These are phyloP conservation scores for Solen grandis DNA, from an alignment of 1,140 invertebrate species.

Conservation along the genomic window DNA sequence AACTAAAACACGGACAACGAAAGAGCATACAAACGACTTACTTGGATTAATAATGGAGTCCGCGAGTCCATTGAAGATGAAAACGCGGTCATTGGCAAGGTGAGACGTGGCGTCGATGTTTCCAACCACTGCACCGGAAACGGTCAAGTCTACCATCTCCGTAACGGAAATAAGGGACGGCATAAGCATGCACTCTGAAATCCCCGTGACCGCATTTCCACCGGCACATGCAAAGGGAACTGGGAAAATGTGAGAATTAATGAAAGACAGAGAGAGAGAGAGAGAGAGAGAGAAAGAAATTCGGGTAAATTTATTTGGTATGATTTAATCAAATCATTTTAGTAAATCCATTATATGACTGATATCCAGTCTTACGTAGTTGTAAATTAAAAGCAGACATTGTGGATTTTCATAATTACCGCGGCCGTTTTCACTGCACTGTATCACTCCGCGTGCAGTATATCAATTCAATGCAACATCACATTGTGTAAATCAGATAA, in stretches of 20 bases:
- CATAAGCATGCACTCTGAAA: conserved; percentile 74
- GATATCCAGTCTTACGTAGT: no score
- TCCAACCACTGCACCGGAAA: conserved; percentile 62
- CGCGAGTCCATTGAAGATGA: conserved; percentile 76
- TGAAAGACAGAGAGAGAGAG: conserved; percentile 74
- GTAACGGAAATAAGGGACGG: conserved; percentile 68
- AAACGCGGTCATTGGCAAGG: conserved; percentile 74
- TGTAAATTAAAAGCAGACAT: no score
- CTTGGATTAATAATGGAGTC: conserved; percentile 79
- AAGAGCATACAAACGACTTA: conserved; percentile 64
- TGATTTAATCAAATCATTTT: no score
- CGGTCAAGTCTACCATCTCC: conserved; percentile 60
- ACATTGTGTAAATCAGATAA: no score
- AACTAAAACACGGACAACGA: background rate
- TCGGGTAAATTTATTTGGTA: no score
- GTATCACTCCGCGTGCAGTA: no score
- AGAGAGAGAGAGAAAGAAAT: no score
- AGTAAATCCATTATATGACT: no score
- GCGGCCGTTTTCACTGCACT: no score
- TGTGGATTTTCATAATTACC: no score
- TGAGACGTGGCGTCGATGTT: conserved; percentile 76
- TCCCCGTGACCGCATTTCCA: conserved; percentile 61
- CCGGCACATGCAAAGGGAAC: conserved; percentile 77
- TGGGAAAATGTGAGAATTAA: conserved; percentile 63
- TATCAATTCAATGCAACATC: no score